Percentiles rank a stretch among this genome's conserved stretches.
Evolutionary conservation across 2,797 vertebrate genomes (phyloP).

Genomic region (Chloroceryle amazona): DNA sequence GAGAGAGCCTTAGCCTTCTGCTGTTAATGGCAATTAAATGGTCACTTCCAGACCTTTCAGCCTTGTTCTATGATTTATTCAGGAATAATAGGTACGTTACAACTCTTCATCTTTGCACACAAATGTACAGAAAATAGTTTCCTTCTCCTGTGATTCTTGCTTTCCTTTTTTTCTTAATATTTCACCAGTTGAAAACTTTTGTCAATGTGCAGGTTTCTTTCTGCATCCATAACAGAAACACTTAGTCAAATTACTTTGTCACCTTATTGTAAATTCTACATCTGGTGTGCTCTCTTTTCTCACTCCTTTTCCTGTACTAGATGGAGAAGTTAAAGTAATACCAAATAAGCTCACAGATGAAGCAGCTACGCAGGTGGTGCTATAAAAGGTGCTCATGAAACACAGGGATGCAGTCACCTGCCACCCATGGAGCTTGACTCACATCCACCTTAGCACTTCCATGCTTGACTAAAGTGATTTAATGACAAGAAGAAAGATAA

Average conservation of each 20-base stretch:
- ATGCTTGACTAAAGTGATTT: neutral
- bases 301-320: neutral
- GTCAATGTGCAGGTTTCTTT: neutral
- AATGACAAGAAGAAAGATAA: neutral
- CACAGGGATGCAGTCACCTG: rapidly evolving
- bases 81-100: neutral
- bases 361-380: neutral
- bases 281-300: neutral
- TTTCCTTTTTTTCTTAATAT: neutral
- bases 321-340: neutral
- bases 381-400: neutral
- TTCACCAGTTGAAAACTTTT: neutral
- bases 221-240: neutral
- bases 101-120: neutral
- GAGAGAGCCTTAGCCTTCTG: neutral
- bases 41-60: neutral
- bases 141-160: neutral
- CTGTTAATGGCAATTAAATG: neutral
- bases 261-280: neutral
- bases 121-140: neutral
- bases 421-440: neutral
- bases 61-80: neutral
- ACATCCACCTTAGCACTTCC: neutral
- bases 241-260: neutral
- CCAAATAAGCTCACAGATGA: neutral